Conservation (phyloP, 2,113 vertebrate genomes). For the Cheirogaleus medius region DNA sequence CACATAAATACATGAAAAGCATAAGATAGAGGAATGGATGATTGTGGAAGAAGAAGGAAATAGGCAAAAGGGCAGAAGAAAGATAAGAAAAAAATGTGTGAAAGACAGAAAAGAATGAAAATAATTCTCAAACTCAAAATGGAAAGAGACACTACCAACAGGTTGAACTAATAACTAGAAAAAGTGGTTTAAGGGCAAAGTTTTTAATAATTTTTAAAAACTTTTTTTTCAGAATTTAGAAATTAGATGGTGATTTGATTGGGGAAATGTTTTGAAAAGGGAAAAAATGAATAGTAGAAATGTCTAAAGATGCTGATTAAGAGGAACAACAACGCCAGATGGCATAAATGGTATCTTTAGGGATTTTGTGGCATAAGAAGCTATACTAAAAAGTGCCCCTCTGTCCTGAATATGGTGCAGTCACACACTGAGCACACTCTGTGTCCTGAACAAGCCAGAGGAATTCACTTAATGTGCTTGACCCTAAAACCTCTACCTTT, state of each 20-base stretch:
- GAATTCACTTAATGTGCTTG: conserved; percentile 69
- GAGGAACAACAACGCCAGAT: conserved; percentile 87
- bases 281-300: conserved; percentile 79
- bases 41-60: not conserved
- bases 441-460: conserved; percentile 83
- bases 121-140: not conserved
- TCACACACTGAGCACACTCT: conserved; percentile 76
- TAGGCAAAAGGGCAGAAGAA: not conserved
- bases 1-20: not conserved
- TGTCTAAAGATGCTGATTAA: conserved; percentile 86
- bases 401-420: conserved; percentile 80
- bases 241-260: conserved; percentile 79
- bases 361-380: conserved; percentile 85
- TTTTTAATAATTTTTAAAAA: conserved; percentile 52
- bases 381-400: conserved; percentile 78
- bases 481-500: conserved; percentile 74
- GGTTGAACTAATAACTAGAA: conserved; percentile 1
- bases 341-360: conserved; percentile 87
- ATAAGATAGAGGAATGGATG: not conserved
- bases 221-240: conserved; percentile 58
- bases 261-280: conserved; percentile 81
- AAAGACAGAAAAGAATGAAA: not conserved
- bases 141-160: not conserved
- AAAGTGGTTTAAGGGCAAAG: conserved; percentile 45
- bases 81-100: not conserved